These are phyloP conservation scores for Macrotus californicus DNA, from an alignment of 2,113 vertebrate genomes.

Conservation along the genomic window DNA sequence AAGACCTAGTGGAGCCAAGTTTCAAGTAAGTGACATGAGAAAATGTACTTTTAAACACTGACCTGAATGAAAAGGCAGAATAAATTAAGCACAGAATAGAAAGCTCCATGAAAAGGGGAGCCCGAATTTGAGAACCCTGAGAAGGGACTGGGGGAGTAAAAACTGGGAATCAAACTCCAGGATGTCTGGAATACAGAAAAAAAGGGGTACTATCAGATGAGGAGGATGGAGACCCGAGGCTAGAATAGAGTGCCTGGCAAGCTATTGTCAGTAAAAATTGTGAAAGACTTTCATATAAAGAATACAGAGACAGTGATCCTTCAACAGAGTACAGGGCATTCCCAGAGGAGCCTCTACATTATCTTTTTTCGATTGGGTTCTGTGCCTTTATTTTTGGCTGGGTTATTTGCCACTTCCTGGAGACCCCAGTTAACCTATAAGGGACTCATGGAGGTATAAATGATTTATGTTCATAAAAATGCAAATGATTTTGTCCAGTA, in stretches of 20 bases:
- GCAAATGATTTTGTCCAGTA: not conserved
- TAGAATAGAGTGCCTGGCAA: not conserved
- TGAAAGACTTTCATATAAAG: not conserved
- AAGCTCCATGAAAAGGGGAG: not conserved
- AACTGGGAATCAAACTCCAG: not conserved
- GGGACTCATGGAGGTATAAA: not conserved
- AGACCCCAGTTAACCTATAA: not conserved
- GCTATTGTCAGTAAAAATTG: not conserved
- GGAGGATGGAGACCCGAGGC: rapidly evolving
- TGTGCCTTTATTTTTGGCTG: not conserved
- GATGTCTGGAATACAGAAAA: not conserved
- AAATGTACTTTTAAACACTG: not conserved
- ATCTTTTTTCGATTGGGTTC: not conserved
- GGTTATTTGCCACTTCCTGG: not conserved
- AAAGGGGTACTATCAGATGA: not conserved
- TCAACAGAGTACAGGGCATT: not conserved
- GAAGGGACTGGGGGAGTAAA: not conserved
- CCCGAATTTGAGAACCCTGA: not conserved
- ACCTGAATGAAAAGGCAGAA: not conserved
- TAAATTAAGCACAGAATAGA: not conserved
- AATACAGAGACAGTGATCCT: not conserved
- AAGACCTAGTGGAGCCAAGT: not conserved
- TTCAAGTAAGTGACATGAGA: not conserved
- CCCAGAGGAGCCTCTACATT: not conserved
- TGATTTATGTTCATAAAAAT: not conserved